Base-by-base conservation (phyloP, 35 echinoderm and acorn worm genomes). In the Ophioderma brevispina region DNA sequence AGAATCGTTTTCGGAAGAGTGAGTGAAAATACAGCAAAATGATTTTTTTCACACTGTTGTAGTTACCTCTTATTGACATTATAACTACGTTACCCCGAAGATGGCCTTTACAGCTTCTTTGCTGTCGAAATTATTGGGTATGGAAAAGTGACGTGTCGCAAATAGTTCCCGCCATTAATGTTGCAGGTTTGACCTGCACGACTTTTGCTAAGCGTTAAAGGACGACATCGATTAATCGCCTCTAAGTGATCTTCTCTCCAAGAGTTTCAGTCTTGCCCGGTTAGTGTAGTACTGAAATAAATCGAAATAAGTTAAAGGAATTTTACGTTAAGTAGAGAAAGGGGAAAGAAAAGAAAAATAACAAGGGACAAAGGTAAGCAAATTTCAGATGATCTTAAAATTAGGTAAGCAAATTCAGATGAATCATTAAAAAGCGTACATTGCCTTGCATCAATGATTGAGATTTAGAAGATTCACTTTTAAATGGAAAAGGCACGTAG, bases 141-240 rank as follows among this genome's bases (percentile, higher is more conserved):
- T 78, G 43, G n/a, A 84, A 96, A 0, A 96, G 32, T 25, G 38
- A 78, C 25, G 90, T 92, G 70, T 96, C 89, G 30, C 79, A 92
- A 36, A 96, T 92, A 40, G 92, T 88, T 78, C 94, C 94, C n/a
- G 90, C 91, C 90, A 96, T 92, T 17, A 96, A 75, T 3, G 94
- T 92, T 0, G 90, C 94, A 25, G 94, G 89, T 18, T 86, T 31
- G 33, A 92, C 80, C 0, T 90, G 90, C 2, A 92, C 85, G 34
- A 88, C 94, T 23, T 86, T 40, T 0, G 94, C 94, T 39, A 96
- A 59, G 11, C 81, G 55, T n/a, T n/a, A n/a, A n/a, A 96, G 78
- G 46, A 90, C 94, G 33, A 21, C 33, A 38, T 38, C 84, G 75
- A 43, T 95, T 95, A 18, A 91, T 80, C 33, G 70, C 59, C 78